Percentiles rank a stretch among this genome's conserved stretches.
These are phyloP conservation scores for Spodoptera frugiperda DNA, from an alignment of 1,140 invertebrate species.

Conservation along the genomic window DNA sequence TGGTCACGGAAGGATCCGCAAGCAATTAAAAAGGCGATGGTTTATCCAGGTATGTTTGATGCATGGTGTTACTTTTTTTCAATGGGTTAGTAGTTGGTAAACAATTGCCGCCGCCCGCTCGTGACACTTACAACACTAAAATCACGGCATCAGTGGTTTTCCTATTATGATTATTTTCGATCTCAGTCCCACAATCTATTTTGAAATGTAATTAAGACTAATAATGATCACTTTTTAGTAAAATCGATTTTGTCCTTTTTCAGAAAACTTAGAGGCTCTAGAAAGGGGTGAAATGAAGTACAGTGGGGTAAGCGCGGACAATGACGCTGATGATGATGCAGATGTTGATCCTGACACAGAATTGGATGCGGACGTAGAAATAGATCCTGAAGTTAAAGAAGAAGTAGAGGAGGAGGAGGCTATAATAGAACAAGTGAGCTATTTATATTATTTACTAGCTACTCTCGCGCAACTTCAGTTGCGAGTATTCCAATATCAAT, in stretches of 20 bases:
- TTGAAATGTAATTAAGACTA: neutral
- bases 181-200: too few relatives aligned
- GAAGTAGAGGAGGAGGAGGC: conserved; percentile 79
- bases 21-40: conserved; percentile 95
- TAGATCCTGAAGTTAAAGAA: conserved; percentile 80
- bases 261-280: conserved; percentile 92
- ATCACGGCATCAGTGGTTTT: too few relatives aligned
- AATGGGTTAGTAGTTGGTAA: too few relatives aligned
- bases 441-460: neutral
- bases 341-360: conserved; percentile 85
- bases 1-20: conserved; percentile 97
- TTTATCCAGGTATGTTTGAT: conserved; percentile 90
- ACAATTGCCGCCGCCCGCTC: too few relatives aligned
- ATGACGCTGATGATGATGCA: conserved; percentile 78
- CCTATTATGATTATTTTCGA: too few relatives aligned
- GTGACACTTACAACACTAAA: too few relatives aligned
- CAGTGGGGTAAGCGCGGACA: conserved; percentile 85
- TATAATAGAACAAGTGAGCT: conserved; percentile 72
- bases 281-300: conserved; percentile 95
- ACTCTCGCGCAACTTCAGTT: too few relatives aligned
- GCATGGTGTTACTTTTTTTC: too few relatives aligned
- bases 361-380: conserved; percentile 82
- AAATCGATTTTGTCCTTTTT: conserved; percentile 18
- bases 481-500: neutral
- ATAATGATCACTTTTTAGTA: neutral